Evolutionary conservation across 2,113 vertebrate species (phyloP).

Genomic region (Silurus asotus): DNA sequence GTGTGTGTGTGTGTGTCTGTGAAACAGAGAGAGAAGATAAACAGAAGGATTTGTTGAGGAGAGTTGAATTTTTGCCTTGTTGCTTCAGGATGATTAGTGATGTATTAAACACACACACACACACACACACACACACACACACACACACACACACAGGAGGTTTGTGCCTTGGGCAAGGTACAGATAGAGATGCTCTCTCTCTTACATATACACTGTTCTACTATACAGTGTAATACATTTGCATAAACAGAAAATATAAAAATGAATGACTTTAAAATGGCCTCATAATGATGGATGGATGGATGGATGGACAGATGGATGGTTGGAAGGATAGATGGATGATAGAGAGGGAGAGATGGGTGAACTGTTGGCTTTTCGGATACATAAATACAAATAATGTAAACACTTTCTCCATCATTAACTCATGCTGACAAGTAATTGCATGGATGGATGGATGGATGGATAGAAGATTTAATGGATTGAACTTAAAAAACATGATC

Average conservation of each 20-base stretch:
- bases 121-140: neutral
- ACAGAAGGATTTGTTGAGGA: neutral
- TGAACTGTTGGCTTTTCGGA: no score
- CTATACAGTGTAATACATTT: no score
- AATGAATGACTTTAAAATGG: no score
- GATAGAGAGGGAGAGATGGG: neutral
- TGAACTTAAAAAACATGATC: no score
- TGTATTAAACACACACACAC: neutral
- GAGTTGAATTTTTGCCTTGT: neutral
- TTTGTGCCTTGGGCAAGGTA: neutral
- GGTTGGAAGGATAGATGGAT: neutral
- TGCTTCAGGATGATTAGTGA: neutral
- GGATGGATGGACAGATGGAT: no score
- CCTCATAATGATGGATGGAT: neutral
- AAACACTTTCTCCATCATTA: neutral
- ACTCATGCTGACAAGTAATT: neutral
- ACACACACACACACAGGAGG: neutral
- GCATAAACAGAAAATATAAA: neutral
- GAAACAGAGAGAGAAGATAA: neutral
- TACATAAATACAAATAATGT: neutral
- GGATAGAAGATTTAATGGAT: no score
- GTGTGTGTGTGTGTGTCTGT: constrained; percentile 20
- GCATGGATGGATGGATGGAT: neutral
- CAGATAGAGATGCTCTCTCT: neutral
- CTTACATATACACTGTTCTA: neutral